Evolutionary conservation across 2,113 vertebrate genomes (phyloP).

Genomic region (Mobula birostris): DNA sequence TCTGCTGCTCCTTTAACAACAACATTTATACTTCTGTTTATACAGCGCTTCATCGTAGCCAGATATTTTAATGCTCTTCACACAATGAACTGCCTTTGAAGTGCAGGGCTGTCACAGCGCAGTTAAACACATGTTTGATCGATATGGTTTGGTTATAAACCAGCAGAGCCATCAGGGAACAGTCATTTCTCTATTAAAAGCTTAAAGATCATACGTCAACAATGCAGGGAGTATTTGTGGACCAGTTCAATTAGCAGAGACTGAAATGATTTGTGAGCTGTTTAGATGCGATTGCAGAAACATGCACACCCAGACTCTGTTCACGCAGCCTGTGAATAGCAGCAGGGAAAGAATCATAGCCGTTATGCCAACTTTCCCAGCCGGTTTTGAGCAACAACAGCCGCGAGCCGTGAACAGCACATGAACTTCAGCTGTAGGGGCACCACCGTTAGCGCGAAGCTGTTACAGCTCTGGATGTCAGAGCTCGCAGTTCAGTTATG

Average conservation of each 20-base stretch:
- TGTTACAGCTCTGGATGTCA: too few species aligned
- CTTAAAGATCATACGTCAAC: conserved; percentile 20
- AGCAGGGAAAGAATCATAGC: neutral
- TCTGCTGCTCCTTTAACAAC: neutral
- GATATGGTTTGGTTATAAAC: neutral
- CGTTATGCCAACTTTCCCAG: neutral
- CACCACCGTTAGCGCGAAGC: too few species aligned
- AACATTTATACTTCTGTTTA: conserved; percentile 9
- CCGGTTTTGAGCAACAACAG: neutral
- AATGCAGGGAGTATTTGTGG: conserved; percentile 23
- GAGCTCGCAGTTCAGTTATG: too few species aligned
- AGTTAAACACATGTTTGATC: conserved; percentile 30
- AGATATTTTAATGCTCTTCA: conserved; percentile 26
- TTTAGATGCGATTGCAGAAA: conserved; percentile 15
- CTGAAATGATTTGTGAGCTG: neutral
- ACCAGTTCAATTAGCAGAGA: neutral
- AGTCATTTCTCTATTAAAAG: conserved; percentile 27
- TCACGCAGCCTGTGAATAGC: neutral
- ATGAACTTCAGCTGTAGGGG: neutral
- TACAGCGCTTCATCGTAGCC: neutral
- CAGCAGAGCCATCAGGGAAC: conserved; percentile 30
- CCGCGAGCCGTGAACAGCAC: neutral
- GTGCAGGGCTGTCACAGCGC: neutral
- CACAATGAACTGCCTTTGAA: conserved; percentile 29
- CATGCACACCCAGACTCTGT: neutral